A percentile compares a stretch with the other conserved stretches of the same genome.
Evolutionary conservation across 2,888 invertebrate species (phyloP).

Genomic region (Amaurobius ferox): DNA sequence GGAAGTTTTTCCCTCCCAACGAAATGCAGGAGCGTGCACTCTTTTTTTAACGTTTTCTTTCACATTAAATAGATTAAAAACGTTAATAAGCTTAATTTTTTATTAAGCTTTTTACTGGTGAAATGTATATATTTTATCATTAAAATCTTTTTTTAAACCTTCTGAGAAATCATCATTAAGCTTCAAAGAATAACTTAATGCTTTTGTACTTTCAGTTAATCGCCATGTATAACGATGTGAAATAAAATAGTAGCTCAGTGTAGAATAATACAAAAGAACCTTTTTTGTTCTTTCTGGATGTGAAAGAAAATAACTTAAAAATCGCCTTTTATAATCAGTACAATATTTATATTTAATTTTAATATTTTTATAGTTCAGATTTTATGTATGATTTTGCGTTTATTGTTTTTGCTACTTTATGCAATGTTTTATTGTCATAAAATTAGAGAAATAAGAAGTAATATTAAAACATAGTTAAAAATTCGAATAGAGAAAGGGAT

Average conservation of each 20-base stretch:
- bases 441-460: too few species aligned
- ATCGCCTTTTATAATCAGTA: not conserved
- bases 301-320: not conserved
- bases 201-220: conserved; percentile 6
- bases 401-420: too few species aligned
- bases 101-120: conserved; percentile 11
- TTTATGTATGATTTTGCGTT: too few species aligned
- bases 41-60: conserved; percentile 34
- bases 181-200: conserved; percentile 1
- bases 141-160: conserved; percentile 4
- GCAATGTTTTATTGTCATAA: too few species aligned
- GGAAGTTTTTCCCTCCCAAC: not conserved
- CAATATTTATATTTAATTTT: not conserved
- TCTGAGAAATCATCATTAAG: conserved; percentile 1
- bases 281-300: not conserved
- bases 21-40: not conserved
- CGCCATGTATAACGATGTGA: not conserved
- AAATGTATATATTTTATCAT: not conserved
- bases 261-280: not conserved
- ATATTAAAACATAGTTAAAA: too few species aligned
- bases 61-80: conserved; percentile 67
- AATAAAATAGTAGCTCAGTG: not conserved
- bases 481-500: too few species aligned
- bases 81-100: conserved; percentile 52
- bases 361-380: too few species aligned